Conservation (phyloP, 1,140 invertebrate genomes). For the Vollenhovia emeryi region DNA sequence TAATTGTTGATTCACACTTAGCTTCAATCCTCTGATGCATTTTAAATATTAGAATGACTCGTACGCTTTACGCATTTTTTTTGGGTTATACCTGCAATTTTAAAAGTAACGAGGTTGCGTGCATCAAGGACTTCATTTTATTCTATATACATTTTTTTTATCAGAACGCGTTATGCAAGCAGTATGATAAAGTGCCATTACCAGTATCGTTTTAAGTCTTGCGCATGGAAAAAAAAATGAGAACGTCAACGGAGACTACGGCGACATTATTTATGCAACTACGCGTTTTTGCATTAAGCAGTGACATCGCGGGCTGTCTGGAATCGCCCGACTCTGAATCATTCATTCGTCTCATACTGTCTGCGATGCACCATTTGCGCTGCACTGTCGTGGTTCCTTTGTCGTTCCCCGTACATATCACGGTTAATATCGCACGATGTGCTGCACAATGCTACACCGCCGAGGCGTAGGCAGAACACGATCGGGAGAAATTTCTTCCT, state of each 20-base stretch:
- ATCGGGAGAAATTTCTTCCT: constrained; percentile 9
- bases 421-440: constrained; percentile 36
- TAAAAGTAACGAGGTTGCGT: not conserved
- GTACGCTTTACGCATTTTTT: not conserved
- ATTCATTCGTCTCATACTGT: constrained; percentile 38
- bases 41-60: not conserved
- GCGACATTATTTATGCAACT: constrained; percentile 31
- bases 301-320: constrained; percentile 24
- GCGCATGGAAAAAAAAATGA: not conserved
- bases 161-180: not conserved
- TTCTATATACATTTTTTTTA: not conserved
- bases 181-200: not conserved
- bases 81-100: not conserved
- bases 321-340: constrained; percentile 41
- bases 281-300: constrained; percentile 35
- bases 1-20: not conserved
- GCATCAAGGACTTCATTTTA: not conserved
- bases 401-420: constrained; percentile 20
- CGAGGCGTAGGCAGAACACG: constrained; percentile 29
- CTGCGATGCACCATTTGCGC: constrained; percentile 11
- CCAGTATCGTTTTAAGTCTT: not conserved
- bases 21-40: not conserved
- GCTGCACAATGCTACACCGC: constrained; percentile 1
- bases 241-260: not conserved
- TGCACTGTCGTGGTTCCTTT: constrained; percentile 8